Base-by-base conservation (phyloP, 2,113 vertebrate genomes). In the Azemiops feae region DNA sequence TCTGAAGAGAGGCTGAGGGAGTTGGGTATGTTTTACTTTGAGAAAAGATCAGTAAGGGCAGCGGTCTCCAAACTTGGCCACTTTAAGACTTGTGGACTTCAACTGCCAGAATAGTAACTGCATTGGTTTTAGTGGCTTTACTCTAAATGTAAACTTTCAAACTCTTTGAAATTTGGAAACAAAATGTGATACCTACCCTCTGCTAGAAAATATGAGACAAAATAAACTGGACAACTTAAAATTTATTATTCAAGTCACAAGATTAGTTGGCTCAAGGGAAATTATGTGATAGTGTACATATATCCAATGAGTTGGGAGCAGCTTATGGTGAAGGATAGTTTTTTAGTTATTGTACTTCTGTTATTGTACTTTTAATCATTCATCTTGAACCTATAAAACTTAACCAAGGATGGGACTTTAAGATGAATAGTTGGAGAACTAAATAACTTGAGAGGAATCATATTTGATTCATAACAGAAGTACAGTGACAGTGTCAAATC, bases 131-230 rank as follows among this genome's bases (percentile, higher is more conserved):
- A 50, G 52, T 57, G 4, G 60, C 85, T 88, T 91, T 91, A 43
- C 58, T 50, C 92, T 52, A 96, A n/a, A 94, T 92, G 94, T n/a
- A 90, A 50, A 50, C 47, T 50, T 50, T 50, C 47, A 50, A 50
- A 50, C 27, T 47, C 47, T 43, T 53, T 69, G 3, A 9, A 43
- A 90, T 7, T 53, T 30, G 39, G 27, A 60, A 89, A 23, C 11
- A 92, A 94, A 90, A 57, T 88, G 89, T 85, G 47, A 30, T 47
- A 85, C 54, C 14, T 50, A 52, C 74, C 74, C 57, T 90, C 14
- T 89, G 25, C 87, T 54, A 0, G 5, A 30, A 1, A 3, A 12
- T 0, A 2, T 86, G 92, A 91, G 43, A 2, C 5, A 27, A 47
- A 64, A 85, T 87, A 81, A 95, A 45, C 11, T 30, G 8, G 3